Evolutionary conservation across 2,113 vertebrate species (phyloP).

Genomic region (Prionailurus viverrinus): DNA sequence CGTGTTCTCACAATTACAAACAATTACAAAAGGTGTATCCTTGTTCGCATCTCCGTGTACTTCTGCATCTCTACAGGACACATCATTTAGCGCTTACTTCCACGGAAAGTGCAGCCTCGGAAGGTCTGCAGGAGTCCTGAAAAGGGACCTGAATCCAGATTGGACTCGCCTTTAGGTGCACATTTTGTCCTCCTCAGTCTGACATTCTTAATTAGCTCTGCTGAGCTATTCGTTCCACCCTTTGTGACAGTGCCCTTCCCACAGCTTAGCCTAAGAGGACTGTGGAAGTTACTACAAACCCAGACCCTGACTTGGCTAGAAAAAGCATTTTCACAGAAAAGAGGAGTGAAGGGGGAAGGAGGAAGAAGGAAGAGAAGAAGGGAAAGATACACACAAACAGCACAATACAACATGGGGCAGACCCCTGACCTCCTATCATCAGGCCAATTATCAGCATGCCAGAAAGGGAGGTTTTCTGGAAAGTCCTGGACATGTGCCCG

Average conservation of each 20-base stretch:
- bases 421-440: slow-evolving; percentile 60
- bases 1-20: neutral
- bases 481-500: slow-evolving; percentile 60
- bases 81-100: neutral
- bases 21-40: neutral
- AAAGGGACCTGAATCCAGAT: no score
- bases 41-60: neutral
- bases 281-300: slow-evolving; percentile 75
- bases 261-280: slow-evolving; percentile 53
- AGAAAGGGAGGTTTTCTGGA: slow-evolving; percentile 67
- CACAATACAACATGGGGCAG: neutral
- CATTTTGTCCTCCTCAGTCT: neutral
- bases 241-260: neutral
- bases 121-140: neutral
- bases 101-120: neutral
- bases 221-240: neutral
- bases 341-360: neutral
- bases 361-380: neutral
- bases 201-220: neutral
- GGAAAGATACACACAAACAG: slow-evolving; percentile 36
- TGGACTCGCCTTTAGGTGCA: neutral
- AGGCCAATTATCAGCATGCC: neutral
- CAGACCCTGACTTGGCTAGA: slow-evolving; percentile 68
- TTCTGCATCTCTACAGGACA: neutral
- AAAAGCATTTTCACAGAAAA: slow-evolving; percentile 74